These are phyloP conservation scores for Tyrannus savana DNA, from an alignment of 2,113 vertebrate species.

Conservation along the genomic window DNA sequence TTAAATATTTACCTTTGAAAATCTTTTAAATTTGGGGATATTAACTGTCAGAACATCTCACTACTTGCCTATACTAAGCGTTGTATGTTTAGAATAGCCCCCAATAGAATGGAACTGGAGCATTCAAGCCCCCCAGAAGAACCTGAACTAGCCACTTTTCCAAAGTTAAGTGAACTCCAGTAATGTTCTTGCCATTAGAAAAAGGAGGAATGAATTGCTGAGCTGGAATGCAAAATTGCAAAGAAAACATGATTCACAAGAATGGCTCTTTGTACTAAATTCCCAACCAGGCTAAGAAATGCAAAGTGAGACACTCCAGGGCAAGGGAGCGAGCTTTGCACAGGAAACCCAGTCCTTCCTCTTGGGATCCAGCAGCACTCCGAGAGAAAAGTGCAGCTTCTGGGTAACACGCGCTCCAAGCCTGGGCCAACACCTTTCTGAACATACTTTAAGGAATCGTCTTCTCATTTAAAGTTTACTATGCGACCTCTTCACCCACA, in stretches of 20 bases:
- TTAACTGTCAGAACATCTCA: neutral
- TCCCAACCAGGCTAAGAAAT: slow-evolving; percentile 5
- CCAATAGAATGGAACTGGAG: neutral
- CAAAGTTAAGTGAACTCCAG: neutral
- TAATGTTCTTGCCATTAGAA: neutral
- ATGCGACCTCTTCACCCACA: neutral
- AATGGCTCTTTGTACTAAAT: slow-evolving; percentile 50
- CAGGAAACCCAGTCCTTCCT: slow-evolving; percentile 66
- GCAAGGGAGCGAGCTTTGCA: slow-evolving; percentile 1
- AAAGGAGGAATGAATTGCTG: neutral
- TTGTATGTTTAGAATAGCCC: neutral
- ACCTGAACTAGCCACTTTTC: neutral
- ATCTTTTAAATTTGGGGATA: neutral
- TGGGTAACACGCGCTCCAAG: neutral
- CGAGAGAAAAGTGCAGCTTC: neutral
- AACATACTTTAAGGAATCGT: rapidly evolving
- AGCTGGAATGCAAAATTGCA: slow-evolving; percentile 33
- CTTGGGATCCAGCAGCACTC: neutral
- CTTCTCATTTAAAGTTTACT: neutral
- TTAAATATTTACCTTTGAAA: neutral
- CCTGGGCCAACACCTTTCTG: neutral
- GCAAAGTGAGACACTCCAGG: neutral
- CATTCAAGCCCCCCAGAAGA: neutral
- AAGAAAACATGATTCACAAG: slow-evolving; percentile 48
- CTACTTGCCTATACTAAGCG: neutral